These are phyloP conservation scores for Bos javanicus DNA, from an alignment of 2,113 vertebrate genomes.

Conservation along the genomic window DNA sequence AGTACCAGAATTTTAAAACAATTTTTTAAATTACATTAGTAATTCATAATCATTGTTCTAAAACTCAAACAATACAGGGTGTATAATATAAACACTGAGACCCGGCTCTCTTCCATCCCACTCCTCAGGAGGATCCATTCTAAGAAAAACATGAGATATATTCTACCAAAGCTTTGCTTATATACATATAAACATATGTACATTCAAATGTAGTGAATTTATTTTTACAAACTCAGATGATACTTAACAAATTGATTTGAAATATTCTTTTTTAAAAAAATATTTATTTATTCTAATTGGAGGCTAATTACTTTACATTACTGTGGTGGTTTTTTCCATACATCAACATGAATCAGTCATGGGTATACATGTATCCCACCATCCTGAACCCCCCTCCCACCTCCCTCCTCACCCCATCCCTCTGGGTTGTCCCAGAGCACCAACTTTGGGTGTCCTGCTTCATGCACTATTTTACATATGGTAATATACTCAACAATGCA, in stretches of 20 bases:
- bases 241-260: not conserved
- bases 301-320: not conserved
- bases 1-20: not conserved
- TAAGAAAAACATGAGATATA: not conserved
- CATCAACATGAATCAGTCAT: not conserved
- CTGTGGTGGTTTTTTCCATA: not conserved
- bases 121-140: not conserved
- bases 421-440: not conserved
- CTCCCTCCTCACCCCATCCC: not conserved
- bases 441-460: not conserved
- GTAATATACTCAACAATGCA: not conserved
- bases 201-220: not conserved
- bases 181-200: not conserved
- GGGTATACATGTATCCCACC: not conserved
- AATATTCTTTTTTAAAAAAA: not conserved
- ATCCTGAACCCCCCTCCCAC: not conserved
- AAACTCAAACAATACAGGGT: not conserved
- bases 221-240: not conserved
- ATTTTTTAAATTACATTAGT: not conserved
- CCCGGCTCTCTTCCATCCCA: not conserved
- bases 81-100: not conserved
- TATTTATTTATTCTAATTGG: not conserved
- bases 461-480: not conserved
- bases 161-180: not conserved
- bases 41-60: not conserved